Percentiles rank a stretch among this genome's conserved stretches.
Conservation (phyloP, 2,888 invertebrate genomes). For the Dynastes maya region DNA sequence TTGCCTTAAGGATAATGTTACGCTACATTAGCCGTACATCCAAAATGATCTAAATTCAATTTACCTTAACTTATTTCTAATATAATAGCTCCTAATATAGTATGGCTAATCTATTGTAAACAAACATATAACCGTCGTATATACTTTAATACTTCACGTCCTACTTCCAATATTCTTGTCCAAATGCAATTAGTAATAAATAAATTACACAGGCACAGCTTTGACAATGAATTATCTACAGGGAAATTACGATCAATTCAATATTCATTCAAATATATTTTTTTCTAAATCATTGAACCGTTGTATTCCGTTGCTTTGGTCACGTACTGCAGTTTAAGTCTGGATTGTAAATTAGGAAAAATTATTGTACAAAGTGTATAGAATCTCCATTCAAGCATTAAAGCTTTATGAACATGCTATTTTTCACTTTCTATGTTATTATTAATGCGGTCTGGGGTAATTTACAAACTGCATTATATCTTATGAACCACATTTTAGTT, state of each 20-base stretch:
- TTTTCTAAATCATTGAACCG: constrained; percentile 10
- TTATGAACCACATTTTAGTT: constrained; percentile 17
- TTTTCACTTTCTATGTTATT: constrained; percentile 5
- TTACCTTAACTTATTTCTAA: not conserved
- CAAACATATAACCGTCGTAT: not conserved
- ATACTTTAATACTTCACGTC: not conserved
- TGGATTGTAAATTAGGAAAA: constrained; percentile 14
- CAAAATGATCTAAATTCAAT: not conserved
- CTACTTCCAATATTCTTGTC: not conserved
- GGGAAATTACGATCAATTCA: constrained; percentile 4
- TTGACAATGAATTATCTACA: constrained; percentile 4
- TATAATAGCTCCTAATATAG: constrained; percentile 6
- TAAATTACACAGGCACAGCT: not conserved
- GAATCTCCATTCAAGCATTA: constrained; percentile 27
- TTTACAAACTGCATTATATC: constrained; percentile 12
- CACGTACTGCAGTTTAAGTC: constrained; percentile 11
- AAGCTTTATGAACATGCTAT: not conserved
- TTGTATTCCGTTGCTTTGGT: constrained; percentile 9
- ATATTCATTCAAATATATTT: constrained; percentile 15
- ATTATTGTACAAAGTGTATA: constrained; percentile 12
- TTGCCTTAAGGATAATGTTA: not conserved
- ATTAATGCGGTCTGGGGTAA: constrained; percentile 1
- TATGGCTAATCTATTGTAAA: not conserved
- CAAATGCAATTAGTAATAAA: not conserved
- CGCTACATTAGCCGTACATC: not conserved